phyloP scores from a whole-genome alignment of 2,113 vertebrate species.

The Epinephelus lanceolatus region DNA sequence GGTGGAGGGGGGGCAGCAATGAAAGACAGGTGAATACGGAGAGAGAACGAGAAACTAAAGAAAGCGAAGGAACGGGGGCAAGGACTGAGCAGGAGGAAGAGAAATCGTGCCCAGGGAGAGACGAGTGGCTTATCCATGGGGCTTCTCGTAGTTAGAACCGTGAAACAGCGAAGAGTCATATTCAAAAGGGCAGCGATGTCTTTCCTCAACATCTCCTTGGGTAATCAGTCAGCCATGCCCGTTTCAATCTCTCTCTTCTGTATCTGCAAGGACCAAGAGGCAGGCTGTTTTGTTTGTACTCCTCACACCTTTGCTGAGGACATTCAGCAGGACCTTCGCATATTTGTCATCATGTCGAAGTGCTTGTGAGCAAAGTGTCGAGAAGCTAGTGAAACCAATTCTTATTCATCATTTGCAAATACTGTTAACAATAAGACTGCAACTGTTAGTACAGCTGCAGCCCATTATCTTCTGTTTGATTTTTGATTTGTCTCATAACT shows the following conservation, averaged over 20 bases:
- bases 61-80: conserved; percentile 7
- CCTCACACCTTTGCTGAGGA: conserved; percentile 30
- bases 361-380: conserved; percentile 45
- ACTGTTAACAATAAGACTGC: neutral
- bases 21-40: conserved; percentile 37
- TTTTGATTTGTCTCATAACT: too few relatives aligned
- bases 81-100: neutral
- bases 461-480: too few relatives aligned
- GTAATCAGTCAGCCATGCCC: conserved; percentile 11
- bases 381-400: conserved; percentile 1
- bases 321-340: conserved; percentile 16
- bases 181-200: conserved; percentile 34
- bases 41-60: conserved; percentile 30
- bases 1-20: conserved; percentile 6
- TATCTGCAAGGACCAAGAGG: conserved; percentile 2
- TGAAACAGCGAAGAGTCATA: conserved; percentile 34
- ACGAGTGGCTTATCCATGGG: conserved; percentile 15
- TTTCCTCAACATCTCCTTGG: conserved; percentile 28
- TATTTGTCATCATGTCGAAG: conserved; percentile 19
- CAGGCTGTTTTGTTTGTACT: conserved; percentile 18
- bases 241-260: conserved; percentile 10
- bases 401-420: conserved; percentile 15
- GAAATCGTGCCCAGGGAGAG: neutral
- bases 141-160: conserved; percentile 14
- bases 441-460: neutral